These are phyloP conservation scores for Podiceps cristatus DNA, from an alignment of 2,113 vertebrate species.

Conservation along the genomic window DNA sequence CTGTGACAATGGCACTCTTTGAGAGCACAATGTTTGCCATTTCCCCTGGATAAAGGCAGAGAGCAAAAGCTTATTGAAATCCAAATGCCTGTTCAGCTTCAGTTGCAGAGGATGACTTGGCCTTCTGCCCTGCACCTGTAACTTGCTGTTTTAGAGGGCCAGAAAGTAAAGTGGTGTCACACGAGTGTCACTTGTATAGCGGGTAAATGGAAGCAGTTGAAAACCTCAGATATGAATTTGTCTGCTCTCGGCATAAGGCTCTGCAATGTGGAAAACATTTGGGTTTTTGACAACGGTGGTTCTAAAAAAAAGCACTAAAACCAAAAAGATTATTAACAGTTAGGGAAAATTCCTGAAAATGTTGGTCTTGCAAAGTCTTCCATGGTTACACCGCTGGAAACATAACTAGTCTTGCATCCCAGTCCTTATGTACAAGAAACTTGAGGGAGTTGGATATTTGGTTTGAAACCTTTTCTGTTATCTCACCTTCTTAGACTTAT, in stretches of 20 bases:
- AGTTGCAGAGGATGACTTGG: background rate
- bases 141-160: background rate
- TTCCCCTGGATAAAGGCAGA: background rate
- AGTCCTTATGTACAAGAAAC: background rate
- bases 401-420: background rate
- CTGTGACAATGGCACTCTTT: background rate
- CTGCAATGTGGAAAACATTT: background rate
- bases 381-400: background rate
- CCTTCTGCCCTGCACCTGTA: background rate
- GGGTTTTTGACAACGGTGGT: fast-evolving
- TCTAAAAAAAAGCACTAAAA: background rate
- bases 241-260: background rate
- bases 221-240: background rate
- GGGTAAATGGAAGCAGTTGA: background rate
- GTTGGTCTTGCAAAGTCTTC: background rate
- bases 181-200: background rate
- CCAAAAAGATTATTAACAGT: background rate
- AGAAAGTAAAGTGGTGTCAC: background rate
- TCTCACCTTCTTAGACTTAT: background rate
- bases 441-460: background rate
- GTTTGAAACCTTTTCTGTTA: background rate
- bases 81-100: background rate
- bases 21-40: background rate
- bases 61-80: background rate
- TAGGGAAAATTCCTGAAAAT: background rate